Conservation (phyloP, 1,140 invertebrate genomes). For the Dendroctonus ponderosae region DNA sequence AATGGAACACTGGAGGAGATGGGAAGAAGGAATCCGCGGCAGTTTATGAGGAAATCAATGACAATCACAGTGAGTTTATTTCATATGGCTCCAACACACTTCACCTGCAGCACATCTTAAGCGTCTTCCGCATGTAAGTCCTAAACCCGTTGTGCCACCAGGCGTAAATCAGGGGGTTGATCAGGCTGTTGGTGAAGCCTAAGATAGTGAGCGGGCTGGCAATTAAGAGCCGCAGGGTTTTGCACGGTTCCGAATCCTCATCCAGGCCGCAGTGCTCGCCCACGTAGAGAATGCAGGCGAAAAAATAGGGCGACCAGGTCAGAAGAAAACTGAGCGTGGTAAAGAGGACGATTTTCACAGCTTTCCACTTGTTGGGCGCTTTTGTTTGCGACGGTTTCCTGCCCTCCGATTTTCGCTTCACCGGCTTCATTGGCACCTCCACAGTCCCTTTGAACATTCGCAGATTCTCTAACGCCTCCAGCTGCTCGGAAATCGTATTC, state of each 20-base stretch:
- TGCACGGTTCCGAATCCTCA: constrained; percentile 51
- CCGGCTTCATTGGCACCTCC: constrained; percentile 9
- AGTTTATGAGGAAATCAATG: constrained; percentile 36
- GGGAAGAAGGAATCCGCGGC: constrained; percentile 30
- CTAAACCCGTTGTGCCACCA: constrained; percentile 68
- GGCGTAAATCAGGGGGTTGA: constrained; percentile 72
- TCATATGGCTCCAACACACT: not conserved
- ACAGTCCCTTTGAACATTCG: constrained; percentile 41
- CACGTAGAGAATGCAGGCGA: constrained; percentile 54
- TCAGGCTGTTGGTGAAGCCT: constrained; percentile 64
- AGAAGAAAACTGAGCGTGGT: constrained; percentile 57
- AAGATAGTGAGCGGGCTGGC: constrained; percentile 57
- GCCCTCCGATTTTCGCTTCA: not conserved
- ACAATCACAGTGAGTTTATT: constrained; percentile 35
- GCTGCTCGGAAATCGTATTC: constrained; percentile 21
- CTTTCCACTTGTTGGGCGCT: constrained; percentile 55
- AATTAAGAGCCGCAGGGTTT: constrained; percentile 51
- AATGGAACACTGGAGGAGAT: constrained; percentile 36
- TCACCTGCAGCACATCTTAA: constrained; percentile 7
- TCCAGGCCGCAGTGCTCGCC: constrained; percentile 54
- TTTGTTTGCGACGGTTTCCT: constrained; percentile 33
- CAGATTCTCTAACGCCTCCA: constrained; percentile 33
- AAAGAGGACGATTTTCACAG: constrained; percentile 58
- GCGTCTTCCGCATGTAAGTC: constrained; percentile 46
- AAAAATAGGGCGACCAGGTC: constrained; percentile 54